These are phyloP conservation scores for Zaprionus bogoriensis DNA, from an alignment of 2,888 invertebrate species.

Conservation along the genomic window DNA sequence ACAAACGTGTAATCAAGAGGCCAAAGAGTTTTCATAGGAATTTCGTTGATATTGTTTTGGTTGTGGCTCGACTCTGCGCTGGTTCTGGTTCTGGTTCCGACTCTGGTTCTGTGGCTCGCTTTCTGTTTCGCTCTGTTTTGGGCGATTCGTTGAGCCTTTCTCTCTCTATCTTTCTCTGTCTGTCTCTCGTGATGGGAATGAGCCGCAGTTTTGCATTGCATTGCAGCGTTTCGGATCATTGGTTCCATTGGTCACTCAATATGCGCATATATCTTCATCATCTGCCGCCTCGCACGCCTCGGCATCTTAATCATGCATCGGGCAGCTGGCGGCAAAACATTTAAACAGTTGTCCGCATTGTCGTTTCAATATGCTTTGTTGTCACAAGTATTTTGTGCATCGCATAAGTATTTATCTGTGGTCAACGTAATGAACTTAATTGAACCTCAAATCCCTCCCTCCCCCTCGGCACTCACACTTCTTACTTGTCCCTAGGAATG, in stretches of 20 bases:
- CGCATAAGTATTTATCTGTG: constrained; percentile 41
- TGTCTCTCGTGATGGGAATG: constrained; percentile 39
- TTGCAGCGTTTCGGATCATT: constrained; percentile 33
- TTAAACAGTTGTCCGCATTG: constrained; percentile 55
- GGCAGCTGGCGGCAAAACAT: constrained; percentile 30
- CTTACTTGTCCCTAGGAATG: constrained; percentile 19
- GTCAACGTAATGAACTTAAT: constrained; percentile 51
- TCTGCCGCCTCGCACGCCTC: constrained; percentile 26
- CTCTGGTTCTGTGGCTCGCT: constrained; percentile 10
- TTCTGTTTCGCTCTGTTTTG: constrained; percentile 28
- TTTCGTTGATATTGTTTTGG: constrained; percentile 47
- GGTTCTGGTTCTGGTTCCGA: background rate
- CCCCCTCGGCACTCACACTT: too few relatives aligned
- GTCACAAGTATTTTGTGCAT: constrained; percentile 18
- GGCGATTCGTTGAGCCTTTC: constrained; percentile 38
- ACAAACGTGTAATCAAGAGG: constrained; percentile 48
- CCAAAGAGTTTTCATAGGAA: constrained; percentile 54
- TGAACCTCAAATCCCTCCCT: constrained; percentile 17
- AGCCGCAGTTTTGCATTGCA: constrained; percentile 19
- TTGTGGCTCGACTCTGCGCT: background rate
- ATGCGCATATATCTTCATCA: constrained; percentile 54
- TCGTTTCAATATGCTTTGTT: constrained; percentile 52
- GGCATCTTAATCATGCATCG: background rate
- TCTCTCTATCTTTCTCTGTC: background rate
- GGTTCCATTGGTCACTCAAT: constrained; percentile 61